Evolutionary conservation across 2,113 vertebrate species (phyloP), one percentile per base, ranked within the genome.

Genomic region (Cardinalis cardinalis): DNA sequence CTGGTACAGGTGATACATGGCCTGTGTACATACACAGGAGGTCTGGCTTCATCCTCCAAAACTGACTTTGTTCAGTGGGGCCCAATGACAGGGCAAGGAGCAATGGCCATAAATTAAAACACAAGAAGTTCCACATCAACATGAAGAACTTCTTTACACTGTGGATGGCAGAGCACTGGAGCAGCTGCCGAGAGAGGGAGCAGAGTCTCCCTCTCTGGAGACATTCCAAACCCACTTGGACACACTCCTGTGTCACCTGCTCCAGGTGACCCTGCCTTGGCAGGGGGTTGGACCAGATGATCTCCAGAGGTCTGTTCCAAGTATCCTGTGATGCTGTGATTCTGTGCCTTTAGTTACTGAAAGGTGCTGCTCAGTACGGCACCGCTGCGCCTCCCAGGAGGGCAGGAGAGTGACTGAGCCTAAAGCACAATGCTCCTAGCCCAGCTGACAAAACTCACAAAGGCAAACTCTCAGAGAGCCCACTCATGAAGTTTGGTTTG

Each of bases 351-450:
- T 34, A 49, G 21, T 24, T 46, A 14, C 5, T 49, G 5, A 7
- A 11, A 18, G 3, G 11, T 7, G 7, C 44, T 83, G n/a, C 65
- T 68, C 74, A 40, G 29, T 10, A 26, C 0, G 0, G 14, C 58
- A 41, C 63, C 0, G 0, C 44, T 36, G 36, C 32, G 32, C 38
- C 38, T 38, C 38, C 38, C 38, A 38, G 38, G 38, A 38, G 38
- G 38, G 38, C 38, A n/a, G 1, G 0, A 0, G 7, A 82, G 40
- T 60, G 52, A 36, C 36, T 86, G 38, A 77, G 48, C 43, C 79
- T 43, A 44, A 74, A 70, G 51, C 32, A 51, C 1, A 0, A 1
- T 32, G 18, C 52, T 71, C 12, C n/a, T 11, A 63, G 9, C 16
- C 65, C 36, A 10, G 12, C 12, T 60, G 38, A 31, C 23, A 92